phyloP scores from a whole-genome alignment of 2,113 vertebrate genomes.

The Caranx melampygus region DNA sequence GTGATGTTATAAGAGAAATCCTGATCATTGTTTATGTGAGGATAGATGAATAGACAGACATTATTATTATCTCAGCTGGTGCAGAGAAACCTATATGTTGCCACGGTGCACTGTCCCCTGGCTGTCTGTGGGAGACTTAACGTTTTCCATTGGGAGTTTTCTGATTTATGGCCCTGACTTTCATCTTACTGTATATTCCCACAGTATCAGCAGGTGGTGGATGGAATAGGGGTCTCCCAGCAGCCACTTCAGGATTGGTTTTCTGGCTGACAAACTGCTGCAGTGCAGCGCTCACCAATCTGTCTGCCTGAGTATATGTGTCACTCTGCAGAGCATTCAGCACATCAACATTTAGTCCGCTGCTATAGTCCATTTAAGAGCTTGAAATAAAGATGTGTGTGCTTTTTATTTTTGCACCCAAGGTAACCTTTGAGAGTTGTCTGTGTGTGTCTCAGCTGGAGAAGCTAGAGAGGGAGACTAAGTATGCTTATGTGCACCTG shows the following conservation, averaged over 20 bases:
- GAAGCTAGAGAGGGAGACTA: not conserved
- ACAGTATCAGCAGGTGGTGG: conserved; percentile 69
- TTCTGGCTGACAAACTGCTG: conserved; percentile 72
- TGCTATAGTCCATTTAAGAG: conserved; percentile 36
- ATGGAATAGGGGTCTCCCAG: conserved; percentile 64
- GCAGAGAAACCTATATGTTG: conserved; percentile 10
- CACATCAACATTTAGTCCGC: conserved; percentile 40
- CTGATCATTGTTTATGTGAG: not conserved
- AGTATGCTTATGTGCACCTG: conserved; percentile 25
- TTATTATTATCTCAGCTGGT: conserved; percentile 32
- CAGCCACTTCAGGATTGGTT: conserved; percentile 69
- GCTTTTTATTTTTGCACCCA: not conserved
- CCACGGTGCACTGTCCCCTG: conserved; percentile 7
- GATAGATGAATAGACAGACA: conserved; percentile 5
- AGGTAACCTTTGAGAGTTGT: conserved; percentile 4
- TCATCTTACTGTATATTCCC: conserved; percentile 40
- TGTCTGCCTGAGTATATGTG: conserved; percentile 46
- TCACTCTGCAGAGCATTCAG: conserved; percentile 49
- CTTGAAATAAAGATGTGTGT: conserved; percentile 48
- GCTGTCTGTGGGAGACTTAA: conserved; percentile 48
- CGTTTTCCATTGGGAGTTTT: conserved; percentile 32
- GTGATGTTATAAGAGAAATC: conserved; percentile 11
- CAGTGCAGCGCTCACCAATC: conserved; percentile 62
- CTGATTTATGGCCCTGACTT: conserved; percentile 65
- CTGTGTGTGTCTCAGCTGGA: not conserved